These are phyloP conservation scores for Bagarius yarrelli DNA, from an alignment of 2,113 vertebrate species.

Conservation along the genomic window DNA sequence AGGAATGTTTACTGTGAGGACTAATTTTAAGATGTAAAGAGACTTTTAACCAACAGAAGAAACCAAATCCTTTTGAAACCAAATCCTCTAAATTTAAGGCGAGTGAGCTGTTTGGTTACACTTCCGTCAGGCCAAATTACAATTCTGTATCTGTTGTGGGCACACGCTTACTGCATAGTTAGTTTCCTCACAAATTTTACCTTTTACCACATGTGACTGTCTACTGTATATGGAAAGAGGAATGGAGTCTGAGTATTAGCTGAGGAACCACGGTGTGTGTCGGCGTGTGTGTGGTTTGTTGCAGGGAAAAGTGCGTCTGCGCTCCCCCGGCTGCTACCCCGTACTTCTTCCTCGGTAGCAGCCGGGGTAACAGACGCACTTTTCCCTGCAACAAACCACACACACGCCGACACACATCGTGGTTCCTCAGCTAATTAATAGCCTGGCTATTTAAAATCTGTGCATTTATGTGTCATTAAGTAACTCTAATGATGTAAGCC, in stretches of 20 bases:
- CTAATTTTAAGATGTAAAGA: no score
- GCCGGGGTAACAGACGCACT: background rate
- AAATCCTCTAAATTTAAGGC: no score
- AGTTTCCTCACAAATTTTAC: no score
- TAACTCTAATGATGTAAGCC: constrained; percentile 12
- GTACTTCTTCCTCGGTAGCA: no score
- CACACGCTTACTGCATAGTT: no score
- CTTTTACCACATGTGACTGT: background rate
- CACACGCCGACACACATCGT: background rate
- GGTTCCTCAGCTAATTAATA: background rate
- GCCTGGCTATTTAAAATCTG: background rate
- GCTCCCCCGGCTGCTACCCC: no score
- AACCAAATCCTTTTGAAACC: no score
- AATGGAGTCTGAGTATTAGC: background rate
- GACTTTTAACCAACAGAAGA: no score
- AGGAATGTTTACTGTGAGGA: no score
- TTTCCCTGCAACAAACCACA: constrained; percentile 26
- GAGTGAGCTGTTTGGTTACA: no score
- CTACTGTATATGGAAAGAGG: background rate
- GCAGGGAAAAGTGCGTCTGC: background rate
- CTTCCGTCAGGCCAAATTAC: no score
- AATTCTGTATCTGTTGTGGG: no score
- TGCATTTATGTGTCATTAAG: background rate
- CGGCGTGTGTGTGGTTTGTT: constrained; percentile 10
- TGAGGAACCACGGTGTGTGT: background rate